Conservation (phyloP, 1,140 invertebrate species). For the Sesamia nonagrioides region DNA sequence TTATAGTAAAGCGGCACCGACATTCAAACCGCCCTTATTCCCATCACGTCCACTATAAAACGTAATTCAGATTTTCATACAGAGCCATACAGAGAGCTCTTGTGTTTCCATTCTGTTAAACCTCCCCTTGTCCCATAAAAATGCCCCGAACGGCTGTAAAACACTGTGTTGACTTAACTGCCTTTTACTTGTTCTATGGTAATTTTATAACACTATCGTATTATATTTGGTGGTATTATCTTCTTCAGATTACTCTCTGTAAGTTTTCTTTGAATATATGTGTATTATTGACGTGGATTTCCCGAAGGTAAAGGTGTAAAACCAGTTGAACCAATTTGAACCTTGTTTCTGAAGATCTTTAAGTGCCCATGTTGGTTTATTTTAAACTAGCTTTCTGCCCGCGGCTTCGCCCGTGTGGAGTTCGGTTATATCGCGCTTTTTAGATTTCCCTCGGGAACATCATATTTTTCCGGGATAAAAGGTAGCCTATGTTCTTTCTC, state of each 20-base stretch:
- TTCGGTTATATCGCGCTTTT: no score
- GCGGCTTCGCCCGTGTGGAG: no score
- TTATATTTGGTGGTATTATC: conserved; percentile 10
- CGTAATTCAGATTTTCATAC: conserved; percentile 82
- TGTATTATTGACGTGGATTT: no score
- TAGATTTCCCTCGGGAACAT: no score
- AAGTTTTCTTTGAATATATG: not conserved
- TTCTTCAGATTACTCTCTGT: not conserved
- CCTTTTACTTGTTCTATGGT: conserved; percentile 44
- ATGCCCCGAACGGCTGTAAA: conserved; percentile 69
- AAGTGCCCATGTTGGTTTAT: no score
- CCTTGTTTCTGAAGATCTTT: no score
- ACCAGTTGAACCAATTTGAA: no score
- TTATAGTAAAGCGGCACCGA: conserved; percentile 52
- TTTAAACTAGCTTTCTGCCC: no score
- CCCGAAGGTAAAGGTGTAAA: no score
- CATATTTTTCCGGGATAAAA: no score
- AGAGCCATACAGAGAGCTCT: conserved; percentile 55
- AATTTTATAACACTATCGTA: conserved; percentile 49
- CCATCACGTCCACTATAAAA: conserved; percentile 79
- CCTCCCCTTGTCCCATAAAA: conserved; percentile 66
- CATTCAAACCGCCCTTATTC: conserved; percentile 67
- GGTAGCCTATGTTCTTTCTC: no score
- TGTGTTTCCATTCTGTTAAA: conserved; percentile 71
- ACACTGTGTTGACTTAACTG: conserved; percentile 56